phyloP scores from a whole-genome alignment of 1,140 invertebrate species.

The Macrobrachium rosenbergii region DNA sequence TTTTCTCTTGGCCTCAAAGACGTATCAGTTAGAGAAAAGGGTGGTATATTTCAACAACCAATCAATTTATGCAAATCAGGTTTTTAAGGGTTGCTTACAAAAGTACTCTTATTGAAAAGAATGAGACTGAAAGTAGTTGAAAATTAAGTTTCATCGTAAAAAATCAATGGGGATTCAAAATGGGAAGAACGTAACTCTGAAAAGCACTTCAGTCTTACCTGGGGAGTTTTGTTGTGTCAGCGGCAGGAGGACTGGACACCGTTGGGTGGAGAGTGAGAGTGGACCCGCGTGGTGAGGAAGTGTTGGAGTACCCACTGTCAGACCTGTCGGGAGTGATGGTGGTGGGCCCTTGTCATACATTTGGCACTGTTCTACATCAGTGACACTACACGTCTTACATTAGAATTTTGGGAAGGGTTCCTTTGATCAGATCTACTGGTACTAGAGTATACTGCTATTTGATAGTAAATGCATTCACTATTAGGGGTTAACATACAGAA shows the following conservation, averaged over 20 bases:
- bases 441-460: too few species aligned
- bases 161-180: not conserved
- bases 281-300: slow-evolving; percentile 76
- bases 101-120: too few species aligned
- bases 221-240: slow-evolving; percentile 42
- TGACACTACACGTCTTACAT: slow-evolving; percentile 7
- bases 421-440: too few species aligned
- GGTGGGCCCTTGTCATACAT: slow-evolving; percentile 45
- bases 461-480: too few species aligned
- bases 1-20: too few species aligned
- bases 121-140: too few species aligned
- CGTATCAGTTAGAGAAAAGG: too few species aligned
- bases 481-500: too few species aligned
- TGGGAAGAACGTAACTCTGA: not conserved
- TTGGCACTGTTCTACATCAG: not conserved
- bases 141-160: not conserved
- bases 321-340: slow-evolving; percentile 71
- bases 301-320: slow-evolving; percentile 76
- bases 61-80: too few species aligned
- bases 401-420: not conserved
- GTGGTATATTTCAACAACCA: too few species aligned
- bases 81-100: too few species aligned
- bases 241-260: slow-evolving; percentile 63
- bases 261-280: slow-evolving; percentile 71
- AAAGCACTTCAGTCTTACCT: slow-evolving; percentile 22